phyloP scores from a whole-genome alignment of 2,888 invertebrate genomes.

The Dione vanillae region DNA sequence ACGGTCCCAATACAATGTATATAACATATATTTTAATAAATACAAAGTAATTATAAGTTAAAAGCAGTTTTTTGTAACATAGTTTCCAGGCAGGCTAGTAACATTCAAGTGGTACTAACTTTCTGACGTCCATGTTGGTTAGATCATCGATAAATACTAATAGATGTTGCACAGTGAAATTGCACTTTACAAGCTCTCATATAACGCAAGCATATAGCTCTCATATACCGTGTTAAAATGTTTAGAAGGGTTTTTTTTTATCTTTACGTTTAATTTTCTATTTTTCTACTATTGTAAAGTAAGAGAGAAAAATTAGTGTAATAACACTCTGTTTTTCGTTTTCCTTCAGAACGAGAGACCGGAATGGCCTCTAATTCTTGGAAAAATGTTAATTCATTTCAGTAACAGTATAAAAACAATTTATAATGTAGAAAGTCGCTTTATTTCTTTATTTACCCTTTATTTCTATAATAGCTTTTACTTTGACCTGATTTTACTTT shows the following conservation, averaged over 20 bases:
- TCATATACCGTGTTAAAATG: background rate
- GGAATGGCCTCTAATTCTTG: no score
- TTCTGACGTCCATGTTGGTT: background rate
- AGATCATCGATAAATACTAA: background rate
- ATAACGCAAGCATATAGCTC: background rate
- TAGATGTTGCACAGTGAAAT: background rate
- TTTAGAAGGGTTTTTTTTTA: background rate
- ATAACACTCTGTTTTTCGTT: background rate
- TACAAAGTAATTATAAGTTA: background rate
- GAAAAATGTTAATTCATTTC: no score
- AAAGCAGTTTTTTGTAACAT: background rate
- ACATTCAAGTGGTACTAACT: slow-evolving; percentile 3
- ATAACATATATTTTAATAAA: no score
- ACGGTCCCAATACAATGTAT: no score
- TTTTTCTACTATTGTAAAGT: background rate
- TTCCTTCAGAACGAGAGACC: background rate
- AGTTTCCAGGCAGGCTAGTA: background rate
- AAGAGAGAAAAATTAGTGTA: no score
- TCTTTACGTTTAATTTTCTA: background rate
- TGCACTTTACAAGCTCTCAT: slow-evolving; percentile 2
- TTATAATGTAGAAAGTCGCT: background rate
- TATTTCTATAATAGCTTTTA: slow-evolving; percentile 3
- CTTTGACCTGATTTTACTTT: slow-evolving; percentile 8
- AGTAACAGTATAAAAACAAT: background rate
- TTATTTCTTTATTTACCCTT: background rate